Percentiles rank a stretch among this genome's conserved stretches.
phyloP scores from a whole-genome alignment of 2,113 vertebrate genomes.

The Felis catus region DNA sequence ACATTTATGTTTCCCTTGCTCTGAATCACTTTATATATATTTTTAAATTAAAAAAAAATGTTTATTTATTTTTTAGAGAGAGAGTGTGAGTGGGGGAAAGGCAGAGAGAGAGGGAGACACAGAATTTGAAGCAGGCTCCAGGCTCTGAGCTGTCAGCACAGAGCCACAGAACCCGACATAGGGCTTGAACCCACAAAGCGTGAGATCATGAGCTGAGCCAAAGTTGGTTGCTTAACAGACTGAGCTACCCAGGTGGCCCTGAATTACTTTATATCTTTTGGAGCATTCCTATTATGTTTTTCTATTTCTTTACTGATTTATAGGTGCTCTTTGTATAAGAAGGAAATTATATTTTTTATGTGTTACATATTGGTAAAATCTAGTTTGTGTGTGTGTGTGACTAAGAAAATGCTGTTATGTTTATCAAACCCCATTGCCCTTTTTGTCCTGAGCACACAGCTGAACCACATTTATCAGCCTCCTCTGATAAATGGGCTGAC shows the following conservation, averaged over 20 bases:
- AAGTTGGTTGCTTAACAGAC: no score
- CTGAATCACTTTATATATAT: neutral
- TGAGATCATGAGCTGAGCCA: no score
- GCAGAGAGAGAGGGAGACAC: no score
- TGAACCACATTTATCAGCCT: neutral
- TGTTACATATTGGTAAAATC: neutral
- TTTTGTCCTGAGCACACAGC: neutral
- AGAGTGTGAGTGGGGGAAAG: no score
- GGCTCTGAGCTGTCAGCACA: no score
- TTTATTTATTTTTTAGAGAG: no score
- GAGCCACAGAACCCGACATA: no score
- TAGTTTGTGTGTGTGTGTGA: no score
- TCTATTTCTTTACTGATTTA: neutral
- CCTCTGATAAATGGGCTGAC: neutral
- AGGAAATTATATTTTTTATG: neutral
- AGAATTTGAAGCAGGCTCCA: no score
- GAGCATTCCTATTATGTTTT: neutral
- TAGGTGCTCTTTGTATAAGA: neutral
- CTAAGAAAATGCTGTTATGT: neutral
- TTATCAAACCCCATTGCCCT: neutral
- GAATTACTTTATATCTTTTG: neutral
- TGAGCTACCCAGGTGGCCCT: neutral
- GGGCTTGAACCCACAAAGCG: no score
- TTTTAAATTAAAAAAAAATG: neutral
- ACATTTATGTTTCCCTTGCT: neutral